These are phyloP conservation scores for Drosophila parthenogenetica DNA, from an alignment of 2,888 invertebrate genomes.

Conservation along the genomic window DNA sequence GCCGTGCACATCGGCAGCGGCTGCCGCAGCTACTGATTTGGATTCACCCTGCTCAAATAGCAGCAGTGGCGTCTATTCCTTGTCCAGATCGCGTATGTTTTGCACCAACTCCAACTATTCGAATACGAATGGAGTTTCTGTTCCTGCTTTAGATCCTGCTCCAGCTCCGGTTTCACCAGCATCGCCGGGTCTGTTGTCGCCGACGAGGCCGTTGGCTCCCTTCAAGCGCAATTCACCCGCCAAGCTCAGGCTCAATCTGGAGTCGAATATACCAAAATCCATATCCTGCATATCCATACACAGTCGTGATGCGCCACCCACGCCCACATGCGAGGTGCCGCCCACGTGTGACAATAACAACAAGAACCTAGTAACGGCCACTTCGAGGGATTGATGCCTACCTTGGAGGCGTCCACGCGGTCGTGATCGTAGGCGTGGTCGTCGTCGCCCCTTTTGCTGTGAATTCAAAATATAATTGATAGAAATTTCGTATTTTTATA, in stretches of 20 bases:
- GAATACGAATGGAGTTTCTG: slow-evolving; percentile 30
- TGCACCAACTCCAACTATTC: slow-evolving; percentile 8
- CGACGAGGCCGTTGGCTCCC: slow-evolving; percentile 67
- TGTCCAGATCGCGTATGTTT: slow-evolving; percentile 25
- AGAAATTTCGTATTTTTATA: slow-evolving; percentile 49
- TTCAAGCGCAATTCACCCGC: slow-evolving; percentile 82
- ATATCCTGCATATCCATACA: slow-evolving; percentile 82
- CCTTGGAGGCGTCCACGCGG: slow-evolving; percentile 27
- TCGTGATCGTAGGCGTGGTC: slow-evolving; percentile 4
- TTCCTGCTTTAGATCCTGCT: slow-evolving; percentile 7
- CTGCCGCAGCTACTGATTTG: slow-evolving; percentile 49
- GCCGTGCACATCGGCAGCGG: slow-evolving; percentile 65
- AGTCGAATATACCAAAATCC: slow-evolving; percentile 80
- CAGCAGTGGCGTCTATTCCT: slow-evolving; percentile 62
- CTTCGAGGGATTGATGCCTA: slow-evolving; percentile 58
- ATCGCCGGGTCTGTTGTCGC: slow-evolving; percentile 52
- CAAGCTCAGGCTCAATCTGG: slow-evolving; percentile 80
- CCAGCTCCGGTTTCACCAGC: slow-evolving; percentile 15
- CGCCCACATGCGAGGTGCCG: slow-evolving; percentile 63
- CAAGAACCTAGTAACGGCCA: slow-evolving; percentile 45
- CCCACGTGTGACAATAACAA: slow-evolving; percentile 48
- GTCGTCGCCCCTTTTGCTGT: slow-evolving; percentile 61
- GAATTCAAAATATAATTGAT: slow-evolving; percentile 57
- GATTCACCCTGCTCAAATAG: slow-evolving; percentile 70
- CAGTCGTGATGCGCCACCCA: slow-evolving; percentile 64